Evolutionary conservation across 2,797 vertebrate genomes (phyloP), one percentile per base, ranked within the genome.

Genomic region (Anguilla obscura): DNA sequence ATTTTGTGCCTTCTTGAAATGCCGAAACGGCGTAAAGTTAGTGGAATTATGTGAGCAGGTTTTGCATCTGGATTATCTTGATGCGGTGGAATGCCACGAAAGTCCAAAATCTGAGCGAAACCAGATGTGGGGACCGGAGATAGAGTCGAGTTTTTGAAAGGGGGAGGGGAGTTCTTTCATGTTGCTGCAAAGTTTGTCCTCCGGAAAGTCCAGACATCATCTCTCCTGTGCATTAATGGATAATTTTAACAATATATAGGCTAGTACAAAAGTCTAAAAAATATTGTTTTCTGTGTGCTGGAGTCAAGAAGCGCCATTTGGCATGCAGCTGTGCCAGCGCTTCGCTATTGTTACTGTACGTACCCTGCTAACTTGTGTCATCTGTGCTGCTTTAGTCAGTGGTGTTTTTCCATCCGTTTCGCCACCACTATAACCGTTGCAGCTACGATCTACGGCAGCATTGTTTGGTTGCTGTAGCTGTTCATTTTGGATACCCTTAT

Each of bases 41-140:
- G 1, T 9, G 21, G 76, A 66, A 52, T 69, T 89, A 60, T 85
- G 86, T 48, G 87, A 88, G 27, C 80, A 88, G 87, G 86, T 93
- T 90, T 66, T 79, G 87, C 84, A 74, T 83, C 87, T 84, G 86
- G 90, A 87, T 87, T 71, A 84, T 87, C 88, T 89, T 85, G 92
- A 90, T 94, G 93, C 90, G 56, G 90, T 86, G 93, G 94, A 95
- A 90, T 95, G 95, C 95, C 95, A 94, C 94, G 93, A 95, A 93
- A 94, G 94, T 95, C 95, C 94, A 92, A 94, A 94, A 88, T 88
- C 91, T 95, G 96, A 97, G 95, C 96, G 94, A 94, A 97, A 96
- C 93, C 96, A 97, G 96, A 97, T 97, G 96, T 96, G 92, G 90
- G 88, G 87, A 69, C 60, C 74, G 87, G 90, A 33, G n/a, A 52